Evolutionary conservation across 2,113 vertebrate species (phyloP).

Genomic region (Caranx ignobilis): DNA sequence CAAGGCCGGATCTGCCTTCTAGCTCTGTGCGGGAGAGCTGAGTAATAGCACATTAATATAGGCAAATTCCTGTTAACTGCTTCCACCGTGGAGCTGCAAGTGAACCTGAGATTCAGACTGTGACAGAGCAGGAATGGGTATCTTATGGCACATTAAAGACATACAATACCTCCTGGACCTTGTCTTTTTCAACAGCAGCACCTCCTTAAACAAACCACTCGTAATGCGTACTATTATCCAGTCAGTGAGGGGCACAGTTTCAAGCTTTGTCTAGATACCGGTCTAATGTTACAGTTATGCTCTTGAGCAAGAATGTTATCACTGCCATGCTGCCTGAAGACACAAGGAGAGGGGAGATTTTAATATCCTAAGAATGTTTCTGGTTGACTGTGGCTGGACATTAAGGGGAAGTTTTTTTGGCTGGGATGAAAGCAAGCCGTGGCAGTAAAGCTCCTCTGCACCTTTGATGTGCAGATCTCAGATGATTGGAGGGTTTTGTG

Average conservation of each 20-base stretch:
- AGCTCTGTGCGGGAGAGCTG: conserved; percentile 27
- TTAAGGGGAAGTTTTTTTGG: conserved; percentile 36
- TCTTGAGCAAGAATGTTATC: conserved; percentile 71
- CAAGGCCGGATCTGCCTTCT: conserved; percentile 47
- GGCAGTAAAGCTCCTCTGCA: conserved; percentile 39
- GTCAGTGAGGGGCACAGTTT: conserved; percentile 37
- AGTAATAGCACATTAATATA: conserved; percentile 45
- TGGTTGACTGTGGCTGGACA: conserved; percentile 54
- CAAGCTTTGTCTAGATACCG: conserved; percentile 61
- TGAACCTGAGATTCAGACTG: conserved; percentile 17
- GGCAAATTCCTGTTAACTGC: conserved; percentile 39
- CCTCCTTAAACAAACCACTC: neutral
- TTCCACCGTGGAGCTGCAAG: conserved; percentile 12
- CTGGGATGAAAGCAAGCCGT: conserved; percentile 26
- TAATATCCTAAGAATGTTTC: conserved; percentile 77
- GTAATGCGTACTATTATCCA: conserved; percentile 23
- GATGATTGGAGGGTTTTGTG: conserved; percentile 52
- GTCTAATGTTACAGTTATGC: conserved; percentile 70
- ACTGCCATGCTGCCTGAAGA: conserved; percentile 37
- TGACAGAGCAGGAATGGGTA: conserved; percentile 18
- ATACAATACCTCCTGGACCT: neutral
- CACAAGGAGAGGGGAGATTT: conserved; percentile 44
- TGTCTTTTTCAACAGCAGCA: neutral
- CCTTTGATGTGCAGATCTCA: conserved; percentile 75
- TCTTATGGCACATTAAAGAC: conserved; percentile 7